Base-by-base conservation (phyloP, 2,797 vertebrate genomes). In the Bovichtus diacanthus region DNA sequence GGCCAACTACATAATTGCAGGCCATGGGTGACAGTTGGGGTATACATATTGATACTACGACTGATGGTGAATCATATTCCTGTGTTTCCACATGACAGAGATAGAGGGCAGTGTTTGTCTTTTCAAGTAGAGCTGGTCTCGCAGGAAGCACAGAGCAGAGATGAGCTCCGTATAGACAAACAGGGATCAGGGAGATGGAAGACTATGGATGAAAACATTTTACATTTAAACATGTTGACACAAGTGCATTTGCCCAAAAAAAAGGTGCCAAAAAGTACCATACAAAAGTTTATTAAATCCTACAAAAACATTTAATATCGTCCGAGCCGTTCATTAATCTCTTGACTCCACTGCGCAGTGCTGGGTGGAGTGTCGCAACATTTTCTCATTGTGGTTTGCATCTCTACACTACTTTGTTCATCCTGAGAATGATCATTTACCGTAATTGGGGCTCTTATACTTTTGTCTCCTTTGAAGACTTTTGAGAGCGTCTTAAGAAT, bases 31-130 rank as follows among this genome's bases (percentile, higher is more conserved):
- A 50, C 41, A 39, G 43, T 34, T 11, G 46, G 27, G 15, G 11
- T 43, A 0, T 1, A 2, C 18, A 50, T 73, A 25, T 46, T 10
- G 21, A 65, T 4, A 31, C 11, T 16, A 3, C 25, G 83, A 41
- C 9, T 13, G 1, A 27, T 25, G 49, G 46, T 2, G 16, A 3
- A 21, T 49, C 3, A 5, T n/a, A 2, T 13, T n/a, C 15, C 25
- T 88, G 88, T 50, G 41, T 23, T 93, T 81, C 83, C 75, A 31
- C 25, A 15, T 19, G 46, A 0, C 15, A 23, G 61, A 87, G 83
- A 91, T 85, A 95, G 94, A 92, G 93, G 94, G 94, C 93, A 92
- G 87, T 92, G 86, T 94, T 90, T 87, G 82, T 84, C 92, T 81
- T 64, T 71, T 88, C 64, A 71, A 78, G 36, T 1, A 9, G 27